A percentile compares a stretch with the other conserved stretches of the same genome.
phyloP scores from a whole-genome alignment of 1,140 invertebrate genomes.

The Drosophila albomicans region DNA sequence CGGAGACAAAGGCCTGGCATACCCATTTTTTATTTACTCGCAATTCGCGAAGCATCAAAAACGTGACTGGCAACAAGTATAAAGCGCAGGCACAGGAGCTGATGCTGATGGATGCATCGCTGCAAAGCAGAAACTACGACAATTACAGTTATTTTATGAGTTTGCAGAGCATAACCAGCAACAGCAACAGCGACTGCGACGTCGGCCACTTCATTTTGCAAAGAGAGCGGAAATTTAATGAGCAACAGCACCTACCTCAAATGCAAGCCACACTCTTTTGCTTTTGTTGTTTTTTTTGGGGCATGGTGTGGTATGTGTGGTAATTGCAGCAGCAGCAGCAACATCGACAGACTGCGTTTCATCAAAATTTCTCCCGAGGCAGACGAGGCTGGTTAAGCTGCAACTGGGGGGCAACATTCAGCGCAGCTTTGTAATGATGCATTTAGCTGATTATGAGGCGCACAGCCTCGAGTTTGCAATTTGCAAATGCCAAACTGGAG shows the following conservation, averaged over 20 bases:
- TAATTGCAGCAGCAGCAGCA: conserved; percentile 28
- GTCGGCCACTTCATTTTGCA: conserved; percentile 71
- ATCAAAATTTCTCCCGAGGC: conserved; percentile 55
- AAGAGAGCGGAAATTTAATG: conserved; percentile 83
- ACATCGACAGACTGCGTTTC: conserved; percentile 19
- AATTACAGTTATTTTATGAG: conserved; percentile 83
- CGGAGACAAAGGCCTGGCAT: neutral
- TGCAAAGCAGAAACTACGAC: conserved; percentile 64
- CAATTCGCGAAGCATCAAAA: conserved; percentile 16
- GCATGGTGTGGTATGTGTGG: conserved; percentile 29
- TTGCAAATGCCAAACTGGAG: conserved; percentile 65
- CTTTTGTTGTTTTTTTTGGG: neutral
- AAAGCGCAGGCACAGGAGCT: conserved; percentile 17
- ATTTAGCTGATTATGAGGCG: conserved; percentile 76
- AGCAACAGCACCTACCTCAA: conserved; percentile 55
- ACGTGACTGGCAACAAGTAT: conserved; percentile 61
- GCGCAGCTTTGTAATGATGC: conserved; percentile 66
- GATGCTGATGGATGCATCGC: conserved; percentile 34
- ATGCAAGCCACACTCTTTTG: conserved; percentile 14
- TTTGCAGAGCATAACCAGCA: conserved; percentile 76
- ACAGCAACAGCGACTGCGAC: conserved; percentile 7
- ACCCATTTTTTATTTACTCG: neutral
- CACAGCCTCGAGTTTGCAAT: conserved; percentile 35
- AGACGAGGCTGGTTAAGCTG: conserved; percentile 2
- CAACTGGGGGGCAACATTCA: neutral